A percentile compares a stretch with the other conserved stretches of the same genome.
These are phyloP conservation scores for Orussus abietinus DNA, from an alignment of 1,140 invertebrate species.

Conservation along the genomic window DNA sequence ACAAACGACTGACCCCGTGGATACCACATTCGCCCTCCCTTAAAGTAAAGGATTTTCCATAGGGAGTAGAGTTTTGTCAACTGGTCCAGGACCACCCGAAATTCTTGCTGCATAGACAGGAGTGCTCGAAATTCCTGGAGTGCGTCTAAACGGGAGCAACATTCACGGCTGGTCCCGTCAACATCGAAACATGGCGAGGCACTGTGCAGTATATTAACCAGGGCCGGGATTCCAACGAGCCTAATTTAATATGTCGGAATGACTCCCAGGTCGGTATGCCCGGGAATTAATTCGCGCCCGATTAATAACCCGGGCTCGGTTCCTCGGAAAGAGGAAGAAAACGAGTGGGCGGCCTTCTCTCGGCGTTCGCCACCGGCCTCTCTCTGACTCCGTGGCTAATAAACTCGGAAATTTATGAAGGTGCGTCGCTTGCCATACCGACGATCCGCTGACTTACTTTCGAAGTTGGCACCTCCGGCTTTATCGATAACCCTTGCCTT, in stretches of 20 bases:
- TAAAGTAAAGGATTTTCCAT: too few relatives aligned
- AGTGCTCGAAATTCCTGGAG: conserved; percentile 5
- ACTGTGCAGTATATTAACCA: conserved; percentile 13
- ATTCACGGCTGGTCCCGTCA: conserved; percentile 7
- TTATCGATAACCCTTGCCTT: background rate
- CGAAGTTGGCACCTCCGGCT: background rate
- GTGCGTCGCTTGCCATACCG: background rate
- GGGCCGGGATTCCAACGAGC: conserved; percentile 13
- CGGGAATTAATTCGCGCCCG: too few relatives aligned
- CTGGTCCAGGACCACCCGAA: too few relatives aligned
- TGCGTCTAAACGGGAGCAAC: background rate
- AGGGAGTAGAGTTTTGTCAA: too few relatives aligned
- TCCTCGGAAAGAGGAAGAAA: too few relatives aligned
- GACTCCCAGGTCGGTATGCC: too few relatives aligned
- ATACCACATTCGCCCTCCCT: too few relatives aligned
- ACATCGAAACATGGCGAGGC: conserved; percentile 14
- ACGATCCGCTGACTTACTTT: background rate
- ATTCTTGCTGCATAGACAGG: conserved; percentile 3
- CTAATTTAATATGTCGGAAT: conserved; percentile 17
- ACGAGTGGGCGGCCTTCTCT: too few relatives aligned
- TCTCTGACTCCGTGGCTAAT: too few relatives aligned
- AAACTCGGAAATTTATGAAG: background rate
- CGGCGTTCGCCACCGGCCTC: too few relatives aligned
- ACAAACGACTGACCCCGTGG: too few relatives aligned
- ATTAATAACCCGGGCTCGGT: too few relatives aligned